phyloP scores from a whole-genome alignment of 2,113 vertebrate genomes.

The Pterocles burchelli region DNA sequence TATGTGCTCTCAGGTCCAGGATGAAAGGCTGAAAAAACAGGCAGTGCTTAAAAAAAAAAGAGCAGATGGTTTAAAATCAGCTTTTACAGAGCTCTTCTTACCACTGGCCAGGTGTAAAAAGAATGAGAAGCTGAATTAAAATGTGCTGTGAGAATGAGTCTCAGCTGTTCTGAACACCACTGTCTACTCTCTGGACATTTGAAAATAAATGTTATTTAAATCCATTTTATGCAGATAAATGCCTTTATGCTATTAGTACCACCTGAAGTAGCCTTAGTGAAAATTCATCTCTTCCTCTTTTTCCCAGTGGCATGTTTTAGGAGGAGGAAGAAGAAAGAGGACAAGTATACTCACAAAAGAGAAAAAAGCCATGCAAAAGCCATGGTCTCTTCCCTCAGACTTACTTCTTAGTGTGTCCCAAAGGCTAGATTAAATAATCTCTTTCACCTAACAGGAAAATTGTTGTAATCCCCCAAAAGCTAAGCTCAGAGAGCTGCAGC shows the following conservation, averaged over 20 bases:
- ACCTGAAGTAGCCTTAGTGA: neutral
- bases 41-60: neutral
- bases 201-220: neutral
- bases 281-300: neutral
- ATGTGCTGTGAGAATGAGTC: neutral
- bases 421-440: neutral
- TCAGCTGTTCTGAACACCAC: neutral
- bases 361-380: neutral
- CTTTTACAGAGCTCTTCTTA: neutral
- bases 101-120: neutral
- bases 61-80: neutral
- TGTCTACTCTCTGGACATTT: neutral
- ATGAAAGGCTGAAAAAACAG: neutral
- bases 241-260: neutral
- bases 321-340: neutral
- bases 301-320: neutral
- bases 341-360: neutral
- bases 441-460: neutral
- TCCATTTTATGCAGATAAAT: neutral
- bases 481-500: neutral
- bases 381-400: accelerated
- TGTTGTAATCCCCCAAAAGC: neutral
- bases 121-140: neutral
- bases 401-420: neutral
- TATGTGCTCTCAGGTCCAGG: neutral